Base-by-base conservation (phyloP, 2,888 invertebrate genomes). In the Eupeodes latifasciatus region DNA sequence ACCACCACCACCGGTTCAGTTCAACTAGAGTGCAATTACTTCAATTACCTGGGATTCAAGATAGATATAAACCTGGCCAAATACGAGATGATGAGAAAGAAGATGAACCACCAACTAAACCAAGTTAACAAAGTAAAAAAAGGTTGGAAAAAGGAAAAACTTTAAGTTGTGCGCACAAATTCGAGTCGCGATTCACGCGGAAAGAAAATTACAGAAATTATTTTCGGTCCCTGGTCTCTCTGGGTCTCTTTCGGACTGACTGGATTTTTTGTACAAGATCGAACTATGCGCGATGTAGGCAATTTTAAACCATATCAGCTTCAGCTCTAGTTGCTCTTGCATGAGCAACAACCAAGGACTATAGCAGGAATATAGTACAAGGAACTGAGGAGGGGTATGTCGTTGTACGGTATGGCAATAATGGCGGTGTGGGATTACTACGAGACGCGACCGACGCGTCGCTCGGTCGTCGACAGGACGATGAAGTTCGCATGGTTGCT, bases 1-100 rank as follows among this genome's bases (percentile, higher is more conserved):
- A 27, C 27, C 27, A 27, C 27, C 27, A 27, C 27, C 27, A 27
- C 27, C 27, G 27, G 27, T 27, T 27, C 27, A 77, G 84, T 84
- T 84, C 87, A 87, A 87, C 84, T 80, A 81, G 78, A 85, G 77
- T 85, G 81, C 88, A 88, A 88, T 88, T 88, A 88, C 88, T 85
- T 85, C 87, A 88, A 84, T 88, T 88, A 88, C 87, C 76, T 80
- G 27, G 87, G 66, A 76, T 76, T 77, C 77, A 40, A 64, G 84
- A 83, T 76, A 78, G 80, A 83, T 76, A 78, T 64, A 61, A 74
- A 40, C 57, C 59, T 59, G 16, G 36, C 34, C 16, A 47, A 5
- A 27, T 49, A 53, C 27, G 14, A 27, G 27, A 27, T 27, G 66
- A 47, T 66, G 66, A 66, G 66, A 66, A 40, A 51, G 69, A 74